phyloP scores from a whole-genome alignment of 2,888 invertebrate species.

The Bimastos eiseni region DNA sequence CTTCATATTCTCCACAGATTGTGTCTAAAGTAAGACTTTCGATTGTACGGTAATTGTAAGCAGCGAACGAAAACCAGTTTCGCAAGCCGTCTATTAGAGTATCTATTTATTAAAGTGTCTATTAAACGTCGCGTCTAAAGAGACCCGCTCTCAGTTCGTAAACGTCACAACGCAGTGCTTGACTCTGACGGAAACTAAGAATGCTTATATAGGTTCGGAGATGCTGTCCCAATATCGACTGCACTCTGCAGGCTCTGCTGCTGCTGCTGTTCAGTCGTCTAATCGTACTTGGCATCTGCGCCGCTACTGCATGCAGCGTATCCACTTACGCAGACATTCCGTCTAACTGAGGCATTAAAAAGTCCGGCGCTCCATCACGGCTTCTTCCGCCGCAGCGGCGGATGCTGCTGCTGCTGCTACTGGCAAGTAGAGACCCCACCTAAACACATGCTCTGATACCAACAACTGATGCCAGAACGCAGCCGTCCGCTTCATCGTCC shows the following conservation, averaged over 20 bases:
- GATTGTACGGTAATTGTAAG: neutral
- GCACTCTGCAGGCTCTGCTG: neutral
- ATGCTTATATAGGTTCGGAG: neutral
- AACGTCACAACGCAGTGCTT: neutral
- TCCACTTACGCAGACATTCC: slow-evolving; percentile 1
- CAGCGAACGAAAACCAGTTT: neutral
- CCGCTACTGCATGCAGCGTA: neutral
- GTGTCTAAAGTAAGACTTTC: neutral
- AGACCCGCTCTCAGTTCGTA: neutral
- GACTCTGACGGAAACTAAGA: neutral
- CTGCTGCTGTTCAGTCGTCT: neutral
- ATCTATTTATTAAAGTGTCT: too few relatives aligned
- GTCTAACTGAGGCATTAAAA: slow-evolving; percentile 3
- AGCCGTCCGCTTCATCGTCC: neutral
- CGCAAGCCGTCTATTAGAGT: neutral
- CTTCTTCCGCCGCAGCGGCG: too few relatives aligned
- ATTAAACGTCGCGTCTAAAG: neutral
- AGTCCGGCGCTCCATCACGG: neutral
- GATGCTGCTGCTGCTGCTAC: too few relatives aligned
- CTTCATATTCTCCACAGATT: neutral
- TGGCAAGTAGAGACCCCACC: neutral
- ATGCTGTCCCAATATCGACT: neutral
- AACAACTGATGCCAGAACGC: neutral
- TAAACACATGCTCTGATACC: neutral
- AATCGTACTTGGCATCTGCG: slow-evolving; percentile 6